Conservation (phyloP, 2,888 invertebrate species). For the Lasioglossum marginatum region DNA sequence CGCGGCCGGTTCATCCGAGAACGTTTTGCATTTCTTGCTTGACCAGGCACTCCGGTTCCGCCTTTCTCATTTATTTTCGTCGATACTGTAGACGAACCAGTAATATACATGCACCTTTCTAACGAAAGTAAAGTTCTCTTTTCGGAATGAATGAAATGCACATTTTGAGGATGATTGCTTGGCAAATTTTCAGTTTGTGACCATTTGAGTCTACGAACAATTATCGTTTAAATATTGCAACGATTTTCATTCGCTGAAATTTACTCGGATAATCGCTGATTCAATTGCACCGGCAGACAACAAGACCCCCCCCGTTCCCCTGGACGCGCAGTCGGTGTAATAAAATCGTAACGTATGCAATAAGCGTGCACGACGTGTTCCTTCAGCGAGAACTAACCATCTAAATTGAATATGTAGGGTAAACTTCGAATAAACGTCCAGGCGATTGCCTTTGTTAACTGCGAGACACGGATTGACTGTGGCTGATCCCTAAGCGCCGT, state of each 20-base stretch:
- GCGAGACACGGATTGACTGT: constrained; percentile 16
- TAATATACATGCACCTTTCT: background rate
- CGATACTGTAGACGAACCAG: background rate
- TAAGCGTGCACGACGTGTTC: constrained; percentile 18
- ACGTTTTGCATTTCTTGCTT: background rate
- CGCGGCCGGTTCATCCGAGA: background rate
- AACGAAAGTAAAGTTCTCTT: background rate
- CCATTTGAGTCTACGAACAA: background rate
- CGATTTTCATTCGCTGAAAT: background rate
- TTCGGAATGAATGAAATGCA: too few species aligned
- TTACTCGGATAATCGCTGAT: constrained; percentile 1
- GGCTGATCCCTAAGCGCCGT: constrained; percentile 3
- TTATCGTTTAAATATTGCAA: background rate
- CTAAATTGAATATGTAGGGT: constrained; percentile 51
- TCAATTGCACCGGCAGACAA: constrained; percentile 25
- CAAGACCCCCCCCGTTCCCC: background rate
- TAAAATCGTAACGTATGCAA: constrained; percentile 38
- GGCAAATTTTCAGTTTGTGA: background rate
- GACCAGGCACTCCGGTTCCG: background rate
- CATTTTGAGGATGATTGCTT: background rate
- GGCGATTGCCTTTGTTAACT: constrained; percentile 41
- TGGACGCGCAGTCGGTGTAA: constrained; percentile 16
- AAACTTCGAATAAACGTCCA: constrained; percentile 42
- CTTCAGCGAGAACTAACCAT: constrained; percentile 31
- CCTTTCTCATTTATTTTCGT: background rate